Evolutionary conservation across 2,888 invertebrate genomes (phyloP).

Genomic region (Caenorhabditis becei): DNA sequence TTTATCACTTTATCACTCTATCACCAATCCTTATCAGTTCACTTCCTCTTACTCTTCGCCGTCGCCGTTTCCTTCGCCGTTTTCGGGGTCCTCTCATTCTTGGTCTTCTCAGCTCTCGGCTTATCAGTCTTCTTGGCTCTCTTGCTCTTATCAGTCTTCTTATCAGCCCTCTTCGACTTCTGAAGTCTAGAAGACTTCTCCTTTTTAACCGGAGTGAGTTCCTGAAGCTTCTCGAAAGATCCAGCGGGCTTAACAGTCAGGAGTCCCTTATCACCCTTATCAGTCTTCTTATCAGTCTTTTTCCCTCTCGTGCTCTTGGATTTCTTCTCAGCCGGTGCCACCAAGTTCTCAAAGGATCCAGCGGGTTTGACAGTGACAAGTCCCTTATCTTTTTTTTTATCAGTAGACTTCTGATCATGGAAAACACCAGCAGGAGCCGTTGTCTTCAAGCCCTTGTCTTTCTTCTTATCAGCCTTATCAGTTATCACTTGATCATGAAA

Average conservation of each 20-base stretch:
- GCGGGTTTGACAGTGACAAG: neutral
- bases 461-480: neutral
- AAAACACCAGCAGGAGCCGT: neutral
- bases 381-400: neutral
- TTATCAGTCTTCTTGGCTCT: neutral
- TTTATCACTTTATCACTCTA: neutral
- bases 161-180: neutral
- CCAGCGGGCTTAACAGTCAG: too few species aligned
- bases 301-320: too few species aligned
- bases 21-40: neutral
- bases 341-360: neutral
- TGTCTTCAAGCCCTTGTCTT: neutral
- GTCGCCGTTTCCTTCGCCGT: neutral
- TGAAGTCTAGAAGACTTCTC: neutral
- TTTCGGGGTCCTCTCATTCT: neutral
- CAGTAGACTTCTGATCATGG: neutral
- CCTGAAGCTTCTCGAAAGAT: neutral
- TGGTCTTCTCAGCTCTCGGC: neutral
- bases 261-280: neutral
- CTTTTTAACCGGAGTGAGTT: neutral
- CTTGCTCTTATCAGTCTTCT: neutral
- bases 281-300: neutral
- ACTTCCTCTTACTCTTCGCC: neutral
- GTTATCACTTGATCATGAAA: neutral
- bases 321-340: neutral